These are phyloP conservation scores for Psittacula derbiana DNA, from an alignment of 2,797 vertebrate species.

Conservation along the genomic window DNA sequence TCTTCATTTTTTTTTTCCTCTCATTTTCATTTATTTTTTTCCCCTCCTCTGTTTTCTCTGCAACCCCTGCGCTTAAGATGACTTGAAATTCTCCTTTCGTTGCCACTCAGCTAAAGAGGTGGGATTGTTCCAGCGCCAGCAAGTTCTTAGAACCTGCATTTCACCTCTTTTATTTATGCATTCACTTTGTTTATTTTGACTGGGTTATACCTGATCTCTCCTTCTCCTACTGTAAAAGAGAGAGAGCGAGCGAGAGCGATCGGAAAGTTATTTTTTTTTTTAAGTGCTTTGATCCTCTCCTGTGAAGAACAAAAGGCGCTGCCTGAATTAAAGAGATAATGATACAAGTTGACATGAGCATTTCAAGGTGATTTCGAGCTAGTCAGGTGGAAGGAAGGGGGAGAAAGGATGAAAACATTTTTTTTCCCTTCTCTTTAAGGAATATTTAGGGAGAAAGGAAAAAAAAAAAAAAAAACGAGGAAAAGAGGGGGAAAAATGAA, in stretches of 20 bases:
- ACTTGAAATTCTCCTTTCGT: constrained; percentile 62
- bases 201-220: constrained; percentile 59
- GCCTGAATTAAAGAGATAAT: constrained; percentile 70
- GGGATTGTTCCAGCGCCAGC: constrained; percentile 65
- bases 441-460: not conserved
- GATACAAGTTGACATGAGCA: constrained; percentile 68
- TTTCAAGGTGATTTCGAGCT: constrained; percentile 69
- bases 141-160: constrained; percentile 56
- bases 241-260: constrained; percentile 44
- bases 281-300: constrained; percentile 58
- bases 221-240: constrained; percentile 56
- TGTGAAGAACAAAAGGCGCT: constrained; percentile 62
- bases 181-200: constrained; percentile 68
- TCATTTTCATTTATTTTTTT: constrained; percentile 48
- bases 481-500: not conserved
- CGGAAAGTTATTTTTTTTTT: constrained; percentile 44
- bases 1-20: constrained; percentile 5
- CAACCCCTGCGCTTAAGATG: constrained; percentile 47
- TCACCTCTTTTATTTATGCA: constrained; percentile 67
- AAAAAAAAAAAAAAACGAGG: too few relatives aligned
- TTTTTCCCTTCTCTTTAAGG: not conserved
- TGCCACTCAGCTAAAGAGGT: constrained; percentile 60
- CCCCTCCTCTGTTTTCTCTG: constrained; percentile 26
- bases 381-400: constrained; percentile 52
- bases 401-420: not conserved